Percentiles rank a stretch among this genome's conserved stretches.
Evolutionary conservation across 1,140 invertebrate species (phyloP).

Genomic region (Babylonia areolata): DNA sequence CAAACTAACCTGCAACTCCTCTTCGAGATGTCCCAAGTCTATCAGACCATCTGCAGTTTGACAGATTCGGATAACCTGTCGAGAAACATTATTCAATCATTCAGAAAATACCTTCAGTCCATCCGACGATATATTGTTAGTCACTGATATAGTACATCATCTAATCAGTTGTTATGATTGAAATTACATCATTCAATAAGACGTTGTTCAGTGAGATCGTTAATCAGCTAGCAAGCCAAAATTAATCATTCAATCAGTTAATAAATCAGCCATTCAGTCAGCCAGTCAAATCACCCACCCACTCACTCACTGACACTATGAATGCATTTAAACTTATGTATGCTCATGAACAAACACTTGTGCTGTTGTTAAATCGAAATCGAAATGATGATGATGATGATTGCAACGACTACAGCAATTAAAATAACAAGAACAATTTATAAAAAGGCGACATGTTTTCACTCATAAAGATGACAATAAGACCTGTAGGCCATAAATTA

Average conservation of each 20-base stretch:
- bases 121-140: too few relatives aligned
- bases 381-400: neutral
- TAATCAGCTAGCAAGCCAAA: neutral
- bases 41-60: neutral
- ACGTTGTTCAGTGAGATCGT: too few relatives aligned
- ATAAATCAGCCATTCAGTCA: neutral
- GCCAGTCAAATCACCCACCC: neutral
- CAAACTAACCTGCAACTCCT: neutral
- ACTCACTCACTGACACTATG: neutral
- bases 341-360: too few relatives aligned
- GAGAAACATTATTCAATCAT: neutral
- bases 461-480: too few relatives aligned
- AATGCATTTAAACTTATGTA: too few relatives aligned
- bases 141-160: too few relatives aligned
- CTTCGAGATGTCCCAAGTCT: neutral
- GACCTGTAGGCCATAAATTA: too few relatives aligned
- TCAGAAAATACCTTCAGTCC: too few relatives aligned
- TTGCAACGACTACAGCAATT: neutral
- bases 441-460: too few relatives aligned
- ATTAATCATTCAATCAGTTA: neutral
- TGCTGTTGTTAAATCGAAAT: too few relatives aligned
- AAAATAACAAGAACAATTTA: neutral
- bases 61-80: neutral
- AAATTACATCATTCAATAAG: too few relatives aligned
- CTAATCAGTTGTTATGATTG: too few relatives aligned